Conservation (phyloP, 2,797 vertebrate species). For the Alca torda region DNA sequence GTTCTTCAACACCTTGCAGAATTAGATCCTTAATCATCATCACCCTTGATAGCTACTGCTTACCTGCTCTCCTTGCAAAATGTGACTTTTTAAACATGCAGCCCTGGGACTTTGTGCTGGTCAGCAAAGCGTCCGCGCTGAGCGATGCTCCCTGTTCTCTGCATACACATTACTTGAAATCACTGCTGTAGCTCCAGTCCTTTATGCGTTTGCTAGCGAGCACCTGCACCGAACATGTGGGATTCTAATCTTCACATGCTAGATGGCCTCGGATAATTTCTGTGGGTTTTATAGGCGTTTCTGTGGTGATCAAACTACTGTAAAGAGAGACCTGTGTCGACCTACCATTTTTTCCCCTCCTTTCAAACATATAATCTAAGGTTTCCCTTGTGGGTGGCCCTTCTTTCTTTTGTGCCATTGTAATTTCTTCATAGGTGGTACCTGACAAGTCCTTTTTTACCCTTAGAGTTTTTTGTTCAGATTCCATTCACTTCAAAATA, state of each 20-base stretch:
- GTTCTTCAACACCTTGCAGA: not conserved
- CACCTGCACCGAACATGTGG: conserved; percentile 4
- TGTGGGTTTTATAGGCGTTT: conserved; percentile 58
- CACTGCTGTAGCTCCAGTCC: not conserved
- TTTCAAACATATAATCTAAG: conserved; percentile 18
- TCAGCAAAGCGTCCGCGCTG: not conserved
- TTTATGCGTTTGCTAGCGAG: not conserved
- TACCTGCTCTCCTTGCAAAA: not conserved
- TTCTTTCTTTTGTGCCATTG: conserved; percentile 50
- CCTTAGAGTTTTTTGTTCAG: conserved; percentile 78
- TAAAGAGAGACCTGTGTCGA: conserved; percentile 36
- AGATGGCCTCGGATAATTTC: conserved; percentile 56
- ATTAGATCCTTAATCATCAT: not conserved
- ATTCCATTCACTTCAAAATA: conserved; percentile 84
- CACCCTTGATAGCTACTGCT: not conserved
- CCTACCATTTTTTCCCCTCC: not conserved
- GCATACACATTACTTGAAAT: not conserved
- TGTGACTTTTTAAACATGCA: not conserved
- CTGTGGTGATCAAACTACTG: conserved; percentile 52
- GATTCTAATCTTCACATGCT: not conserved
- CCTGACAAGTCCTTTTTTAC: conserved; percentile 74
- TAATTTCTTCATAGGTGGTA: conserved; percentile 75
- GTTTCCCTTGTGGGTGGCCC: conserved; percentile 69
- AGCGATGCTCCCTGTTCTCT: not conserved
- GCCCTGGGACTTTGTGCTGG: not conserved